Conservation (phyloP, 53 echinoderm and acorn worm species). For the Zoroaster sp. region DNA sequence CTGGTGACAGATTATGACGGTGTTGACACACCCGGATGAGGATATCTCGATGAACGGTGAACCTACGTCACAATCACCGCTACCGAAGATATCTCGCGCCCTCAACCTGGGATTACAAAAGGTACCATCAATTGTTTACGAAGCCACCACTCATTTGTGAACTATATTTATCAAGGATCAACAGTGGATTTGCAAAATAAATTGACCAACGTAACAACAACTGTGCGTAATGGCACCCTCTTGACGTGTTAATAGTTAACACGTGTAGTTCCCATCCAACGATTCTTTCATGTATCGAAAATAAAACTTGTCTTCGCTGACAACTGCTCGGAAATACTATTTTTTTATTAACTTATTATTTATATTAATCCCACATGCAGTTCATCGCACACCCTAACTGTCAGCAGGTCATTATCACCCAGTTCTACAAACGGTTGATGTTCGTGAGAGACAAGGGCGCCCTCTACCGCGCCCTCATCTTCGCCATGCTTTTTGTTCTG, state of each 20-base stretch:
- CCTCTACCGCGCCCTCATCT: slow-evolving; percentile 46
- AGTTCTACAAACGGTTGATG: slow-evolving; percentile 82
- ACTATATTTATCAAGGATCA: no score
- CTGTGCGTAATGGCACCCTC: no score
- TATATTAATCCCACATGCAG: slow-evolving; percentile 29
- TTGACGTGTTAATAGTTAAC: no score
- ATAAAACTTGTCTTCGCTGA: not conserved
- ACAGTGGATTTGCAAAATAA: no score
- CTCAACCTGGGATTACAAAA: slow-evolving; percentile 35
- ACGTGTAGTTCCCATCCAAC: no score
- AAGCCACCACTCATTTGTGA: no score
- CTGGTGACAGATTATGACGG: slow-evolving; percentile 72
- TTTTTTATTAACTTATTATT: not conserved
- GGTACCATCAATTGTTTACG: not conserved
- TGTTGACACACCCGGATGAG: slow-evolving; percentile 68
- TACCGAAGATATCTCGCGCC: slow-evolving; percentile 50
- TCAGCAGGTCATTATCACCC: slow-evolving; percentile 81
- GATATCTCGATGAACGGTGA: not conserved
- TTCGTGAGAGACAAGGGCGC: slow-evolving; percentile 69
- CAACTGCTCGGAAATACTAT: not conserved
- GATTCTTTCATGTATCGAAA: no score
- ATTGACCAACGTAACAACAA: no score
- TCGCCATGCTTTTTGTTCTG: slow-evolving; percentile 62
- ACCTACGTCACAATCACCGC: not conserved
- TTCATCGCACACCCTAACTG: slow-evolving; percentile 90